phyloP scores from a whole-genome alignment of 2,888 invertebrate species.

The Anagyrus pseudococci region DNA sequence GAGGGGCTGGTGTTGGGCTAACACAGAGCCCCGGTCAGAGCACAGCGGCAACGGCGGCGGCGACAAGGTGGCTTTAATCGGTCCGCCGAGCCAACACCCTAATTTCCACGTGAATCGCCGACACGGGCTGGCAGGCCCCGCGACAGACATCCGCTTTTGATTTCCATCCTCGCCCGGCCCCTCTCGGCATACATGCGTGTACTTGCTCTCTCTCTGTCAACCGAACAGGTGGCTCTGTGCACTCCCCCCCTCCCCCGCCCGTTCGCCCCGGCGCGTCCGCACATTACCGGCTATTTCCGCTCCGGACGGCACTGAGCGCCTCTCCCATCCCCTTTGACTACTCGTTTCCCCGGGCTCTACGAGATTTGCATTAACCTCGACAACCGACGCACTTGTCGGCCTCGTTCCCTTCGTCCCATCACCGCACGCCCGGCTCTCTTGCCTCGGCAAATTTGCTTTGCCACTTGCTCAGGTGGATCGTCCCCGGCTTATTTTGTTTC shows the following conservation, averaged over 20 bases:
- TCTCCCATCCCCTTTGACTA: too few relatives aligned
- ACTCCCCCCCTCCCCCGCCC: slow-evolving; percentile 36
- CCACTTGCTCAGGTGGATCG: neutral
- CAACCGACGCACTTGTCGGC: too few relatives aligned
- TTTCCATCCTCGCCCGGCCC: slow-evolving; percentile 48
- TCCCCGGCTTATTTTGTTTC: neutral
- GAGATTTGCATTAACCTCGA: slow-evolving; percentile 52
- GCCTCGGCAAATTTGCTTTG: neutral
- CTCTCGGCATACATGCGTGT: neutral
- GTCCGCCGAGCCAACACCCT: slow-evolving; percentile 23
- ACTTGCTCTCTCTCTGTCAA: slow-evolving; percentile 12
- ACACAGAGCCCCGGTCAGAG: too few relatives aligned
- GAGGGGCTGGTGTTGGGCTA: too few relatives aligned
- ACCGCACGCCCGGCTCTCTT: slow-evolving; percentile 5
- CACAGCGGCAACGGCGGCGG: too few relatives aligned
- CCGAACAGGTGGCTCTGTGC: slow-evolving; percentile 46
- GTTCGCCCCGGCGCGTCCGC: slow-evolving; percentile 8
- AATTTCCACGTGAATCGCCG: slow-evolving; percentile 37
- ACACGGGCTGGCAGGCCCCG: slow-evolving; percentile 52
- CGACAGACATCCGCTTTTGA: slow-evolving; percentile 60
- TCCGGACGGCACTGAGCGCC: too few relatives aligned
- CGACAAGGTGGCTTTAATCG: slow-evolving; percentile 35
- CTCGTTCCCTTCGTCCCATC: too few relatives aligned
- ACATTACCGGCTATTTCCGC: slow-evolving; percentile 52
- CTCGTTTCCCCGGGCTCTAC: slow-evolving; percentile 42